Evolutionary conservation across 2,113 vertebrate species (phyloP).

Genomic region (Porphyrio hochstetteri): DNA sequence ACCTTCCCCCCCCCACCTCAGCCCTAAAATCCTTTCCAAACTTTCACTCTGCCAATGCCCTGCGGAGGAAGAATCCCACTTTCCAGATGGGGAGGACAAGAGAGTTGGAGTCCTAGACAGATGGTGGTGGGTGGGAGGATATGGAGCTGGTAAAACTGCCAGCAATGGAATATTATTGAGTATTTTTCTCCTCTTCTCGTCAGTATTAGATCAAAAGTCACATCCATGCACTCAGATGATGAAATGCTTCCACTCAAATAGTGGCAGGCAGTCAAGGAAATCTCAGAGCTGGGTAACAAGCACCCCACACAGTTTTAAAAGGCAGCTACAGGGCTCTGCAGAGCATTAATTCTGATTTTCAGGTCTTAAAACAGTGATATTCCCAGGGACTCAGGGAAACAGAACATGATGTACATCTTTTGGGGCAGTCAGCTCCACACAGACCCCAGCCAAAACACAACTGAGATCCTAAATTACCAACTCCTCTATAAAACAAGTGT

Average conservation of each 20-base stretch:
- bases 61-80: constrained; percentile 56
- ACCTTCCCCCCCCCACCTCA: not conserved
- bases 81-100: constrained; percentile 50
- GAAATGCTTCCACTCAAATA: not conserved
- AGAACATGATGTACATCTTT: not conserved
- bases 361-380: not conserved
- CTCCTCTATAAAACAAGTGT: not conserved
- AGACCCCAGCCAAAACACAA: not conserved
- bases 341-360: not conserved
- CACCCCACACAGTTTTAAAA: not conserved
- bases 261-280: not conserved
- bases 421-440: not conserved
- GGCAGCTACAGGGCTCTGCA: not conserved
- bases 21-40: not conserved
- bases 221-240: not conserved
- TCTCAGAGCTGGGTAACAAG: not conserved
- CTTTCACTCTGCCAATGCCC: constrained; percentile 17
- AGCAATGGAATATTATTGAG: constrained; percentile 7
- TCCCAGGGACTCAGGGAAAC: not conserved
- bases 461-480: not conserved
- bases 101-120: constrained; percentile 53
- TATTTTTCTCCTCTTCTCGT: constrained; percentile 20
- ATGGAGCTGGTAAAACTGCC: constrained; percentile 29
- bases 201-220: constrained; percentile 38
- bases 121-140: constrained; percentile 56